Base-by-base conservation (phyloP, 1,140 invertebrate genomes). In the Drosophila arizonae region DNA sequence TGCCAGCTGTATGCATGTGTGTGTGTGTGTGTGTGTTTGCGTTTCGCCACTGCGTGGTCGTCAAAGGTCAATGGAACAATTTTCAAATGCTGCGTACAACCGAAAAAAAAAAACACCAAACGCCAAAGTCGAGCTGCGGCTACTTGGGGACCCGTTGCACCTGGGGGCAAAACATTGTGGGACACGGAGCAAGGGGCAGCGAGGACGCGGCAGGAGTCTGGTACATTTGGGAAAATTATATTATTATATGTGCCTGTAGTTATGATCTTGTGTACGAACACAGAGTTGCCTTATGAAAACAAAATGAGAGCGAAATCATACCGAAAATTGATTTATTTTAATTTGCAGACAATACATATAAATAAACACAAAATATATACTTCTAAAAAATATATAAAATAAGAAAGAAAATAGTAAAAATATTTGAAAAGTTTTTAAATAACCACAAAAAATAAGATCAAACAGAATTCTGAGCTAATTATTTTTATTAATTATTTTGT, bases 41-140 rank as follows among this genome's bases (percentile, higher is more conserved):
- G 77, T 61, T 63, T 39, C 66, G 6, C 45, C 45, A 41, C 24
- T 52, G 62, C 54, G 65, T 70, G 62, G 68, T 77, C 55, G 63
- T 58, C 82, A 87, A 88, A 87, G 82, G 82, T 87, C 84, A 87
- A 87, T 88, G 84, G 66, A 87, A 87, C 84, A 82, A 79, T 82
- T 81, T 87, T 82, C 66, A 79, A 82, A 69, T 72, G 81, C 63
- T 72, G 39, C 61, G 58, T 45, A 43, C 75, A 76, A 72, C 67
- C 69, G 65, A 56, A 66, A 63, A n/a, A 21, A 26, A 33, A 28
- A 63, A 39, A 9, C 13, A 21, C 43, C 24, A 48, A 48, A 48
- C 11, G 26, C 24, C 21, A 39, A 46, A 62, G 28, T 39, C 24
- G 52, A 52, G 21, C 52, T 13, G 50, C 39, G 26, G 43, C 52